phyloP scores from a whole-genome alignment of 2,113 vertebrate genomes.

The Nyctibius bracteatus region DNA sequence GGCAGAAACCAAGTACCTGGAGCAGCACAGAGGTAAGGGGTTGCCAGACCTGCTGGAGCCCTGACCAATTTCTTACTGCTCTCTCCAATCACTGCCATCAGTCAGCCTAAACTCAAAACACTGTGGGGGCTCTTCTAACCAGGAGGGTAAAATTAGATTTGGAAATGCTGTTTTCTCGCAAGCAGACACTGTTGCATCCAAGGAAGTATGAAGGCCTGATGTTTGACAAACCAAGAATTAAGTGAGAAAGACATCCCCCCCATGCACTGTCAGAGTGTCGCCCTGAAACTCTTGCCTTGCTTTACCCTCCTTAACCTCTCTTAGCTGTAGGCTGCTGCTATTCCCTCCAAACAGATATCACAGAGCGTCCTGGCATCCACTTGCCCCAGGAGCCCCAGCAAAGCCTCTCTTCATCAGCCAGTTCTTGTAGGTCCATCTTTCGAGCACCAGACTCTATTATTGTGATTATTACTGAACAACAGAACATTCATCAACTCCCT shows the following conservation, averaged over 20 bases:
- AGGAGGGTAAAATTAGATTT: background rate
- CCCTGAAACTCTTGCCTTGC: background rate
- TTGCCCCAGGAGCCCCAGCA: background rate
- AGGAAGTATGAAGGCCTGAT: background rate
- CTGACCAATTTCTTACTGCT: background rate
- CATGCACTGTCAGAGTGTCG: background rate
- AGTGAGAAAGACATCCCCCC: background rate
- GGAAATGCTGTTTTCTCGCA: background rate
- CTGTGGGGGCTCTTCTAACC: background rate
- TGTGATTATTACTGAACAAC: background rate
- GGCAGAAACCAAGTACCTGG: background rate
- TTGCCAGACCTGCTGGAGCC: background rate
- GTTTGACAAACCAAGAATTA: background rate
- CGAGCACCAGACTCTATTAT: background rate
- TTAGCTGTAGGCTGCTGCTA: background rate
- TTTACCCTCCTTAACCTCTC: background rate
- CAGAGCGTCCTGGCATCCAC: background rate
- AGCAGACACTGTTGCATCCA: background rate
- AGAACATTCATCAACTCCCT: background rate
- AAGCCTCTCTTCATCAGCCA: background rate
- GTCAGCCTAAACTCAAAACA: background rate
- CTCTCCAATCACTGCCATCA: background rate
- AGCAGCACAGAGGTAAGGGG: background rate
- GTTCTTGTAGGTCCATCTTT: background rate
- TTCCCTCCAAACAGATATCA: background rate